Evolutionary conservation across 2,113 vertebrate genomes (phyloP), one percentile per base, ranked within the genome.

Genomic region (Ictidomys tridecemlineatus): DNA sequence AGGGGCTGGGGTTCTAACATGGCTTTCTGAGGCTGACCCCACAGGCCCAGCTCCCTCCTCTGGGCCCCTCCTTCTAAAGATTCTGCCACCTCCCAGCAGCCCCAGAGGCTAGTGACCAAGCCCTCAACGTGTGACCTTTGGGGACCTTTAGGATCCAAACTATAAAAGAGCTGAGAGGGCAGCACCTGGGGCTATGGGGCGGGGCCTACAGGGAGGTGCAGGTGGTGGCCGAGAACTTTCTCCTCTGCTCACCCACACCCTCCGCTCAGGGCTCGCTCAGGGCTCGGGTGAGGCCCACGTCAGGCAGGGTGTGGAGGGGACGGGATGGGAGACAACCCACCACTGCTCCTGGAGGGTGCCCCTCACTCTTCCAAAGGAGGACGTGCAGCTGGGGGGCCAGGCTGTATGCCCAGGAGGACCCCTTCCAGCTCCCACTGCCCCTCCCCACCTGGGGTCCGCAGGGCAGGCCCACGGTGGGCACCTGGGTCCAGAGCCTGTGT

Each of bases 221-320:
- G 79, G 56, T 3, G 10, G 56, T 26, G 16, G 24, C 24, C 5
- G 14, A 3, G 26, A 8, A 51, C 20, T 37, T 39, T 24, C 16
- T n/a, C 79, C 24, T 39, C 4, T 22, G n/a, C n/a, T 83, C n/a
- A 30, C 56, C 28, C 79, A 16, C n/a, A 14, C 34, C 12, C 2
- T 4, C 13, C 2, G 51, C 4, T 4, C 14, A 4, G 51, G 16
- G 51, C 51, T 53, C 2, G 51, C 4, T 4, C 14, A 4, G 51
- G 16, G 51, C 51, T 53, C 51, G 14, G 48, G 12, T 12, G 51
- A 45, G 56, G 56, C 61, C 22, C 1, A 51, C 0, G 48, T 51
- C 48, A 51, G 48, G 48, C 12, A 13, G 10, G 61, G 17, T 37
- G 32, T 14, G 32, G 13, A 16, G 17, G 69, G 34, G 32, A 11